A percentile compares a stretch with the other conserved stretches of the same genome.
Conservation (phyloP, 2,797 vertebrate genomes). For the Anisognathus igniventris region DNA sequence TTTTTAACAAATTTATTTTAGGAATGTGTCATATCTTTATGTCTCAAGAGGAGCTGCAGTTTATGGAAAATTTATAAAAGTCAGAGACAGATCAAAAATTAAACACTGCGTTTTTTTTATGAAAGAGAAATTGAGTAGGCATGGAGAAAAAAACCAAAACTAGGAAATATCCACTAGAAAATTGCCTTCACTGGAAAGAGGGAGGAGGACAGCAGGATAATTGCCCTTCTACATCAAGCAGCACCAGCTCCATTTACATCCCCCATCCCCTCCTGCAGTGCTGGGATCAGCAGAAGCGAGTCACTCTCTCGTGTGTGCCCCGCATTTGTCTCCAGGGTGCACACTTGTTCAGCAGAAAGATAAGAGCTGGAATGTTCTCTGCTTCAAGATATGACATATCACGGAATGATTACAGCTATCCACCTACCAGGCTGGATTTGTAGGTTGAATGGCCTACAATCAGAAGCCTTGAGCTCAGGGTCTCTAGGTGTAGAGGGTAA, state of each 20-base stretch:
- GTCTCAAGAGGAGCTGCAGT: background rate
- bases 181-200: background rate
- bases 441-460: rapidly evolving
- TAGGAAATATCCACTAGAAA: background rate
- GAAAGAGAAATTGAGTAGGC: background rate
- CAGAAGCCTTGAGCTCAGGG: background rate
- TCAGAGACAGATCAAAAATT: background rate
- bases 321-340: background rate
- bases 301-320: rapidly evolving
- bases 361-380: background rate
- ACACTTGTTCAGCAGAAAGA: background rate
- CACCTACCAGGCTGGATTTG: background rate
- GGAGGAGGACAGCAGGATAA: background rate
- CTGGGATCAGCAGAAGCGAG: background rate
- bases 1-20: background rate
- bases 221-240: background rate
- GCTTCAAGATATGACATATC: background rate
- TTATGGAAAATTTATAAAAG: background rate
- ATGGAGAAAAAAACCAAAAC: background rate
- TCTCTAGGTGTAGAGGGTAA: background rate
- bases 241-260: rapidly evolving
- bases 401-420: background rate
- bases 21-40: background rate
- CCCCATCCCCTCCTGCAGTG: background rate
- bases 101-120: background rate